Conservation (phyloP, 2,797 vertebrate genomes). For the Enteromius unitaeniatus region DNA sequence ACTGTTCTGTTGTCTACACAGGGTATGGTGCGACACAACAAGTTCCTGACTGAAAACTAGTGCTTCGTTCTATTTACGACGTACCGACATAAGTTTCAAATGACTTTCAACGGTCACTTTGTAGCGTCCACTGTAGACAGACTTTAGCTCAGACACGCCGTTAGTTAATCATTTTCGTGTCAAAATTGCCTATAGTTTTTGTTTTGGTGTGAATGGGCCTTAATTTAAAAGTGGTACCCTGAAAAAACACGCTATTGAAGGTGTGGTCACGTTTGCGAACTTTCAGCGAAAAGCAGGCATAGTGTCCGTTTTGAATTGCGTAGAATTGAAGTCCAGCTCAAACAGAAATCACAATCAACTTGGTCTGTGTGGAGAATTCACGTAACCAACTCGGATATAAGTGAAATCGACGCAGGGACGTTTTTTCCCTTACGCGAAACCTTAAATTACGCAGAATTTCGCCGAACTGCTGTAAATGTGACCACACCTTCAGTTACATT, state of each 20-base stretch:
- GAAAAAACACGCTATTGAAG: background rate
- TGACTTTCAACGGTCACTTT: no score
- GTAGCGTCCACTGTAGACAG: no score
- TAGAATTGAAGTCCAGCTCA: background rate
- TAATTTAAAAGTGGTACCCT: constrained; percentile 2
- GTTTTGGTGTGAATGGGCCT: background rate
- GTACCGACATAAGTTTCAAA: no score
- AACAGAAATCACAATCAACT: background rate
- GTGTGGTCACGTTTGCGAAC: background rate
- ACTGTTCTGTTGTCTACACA: no score
- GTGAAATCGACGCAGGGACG: background rate
- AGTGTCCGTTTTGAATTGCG: background rate
- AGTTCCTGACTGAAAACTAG: no score
- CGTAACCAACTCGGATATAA: background rate
- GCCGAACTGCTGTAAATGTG: background rate
- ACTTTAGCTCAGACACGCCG: no score
- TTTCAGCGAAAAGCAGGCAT: background rate
- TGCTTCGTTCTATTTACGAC: no score
- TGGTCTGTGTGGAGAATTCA: background rate
- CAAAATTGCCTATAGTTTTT: background rate
- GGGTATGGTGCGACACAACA: no score
- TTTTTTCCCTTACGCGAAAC: background rate
- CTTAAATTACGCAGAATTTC: background rate
- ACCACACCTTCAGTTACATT: background rate
- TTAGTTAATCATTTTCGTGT: no score